Base-by-base conservation (phyloP, 2,113 vertebrate genomes). In the Lycaon pictus region DNA sequence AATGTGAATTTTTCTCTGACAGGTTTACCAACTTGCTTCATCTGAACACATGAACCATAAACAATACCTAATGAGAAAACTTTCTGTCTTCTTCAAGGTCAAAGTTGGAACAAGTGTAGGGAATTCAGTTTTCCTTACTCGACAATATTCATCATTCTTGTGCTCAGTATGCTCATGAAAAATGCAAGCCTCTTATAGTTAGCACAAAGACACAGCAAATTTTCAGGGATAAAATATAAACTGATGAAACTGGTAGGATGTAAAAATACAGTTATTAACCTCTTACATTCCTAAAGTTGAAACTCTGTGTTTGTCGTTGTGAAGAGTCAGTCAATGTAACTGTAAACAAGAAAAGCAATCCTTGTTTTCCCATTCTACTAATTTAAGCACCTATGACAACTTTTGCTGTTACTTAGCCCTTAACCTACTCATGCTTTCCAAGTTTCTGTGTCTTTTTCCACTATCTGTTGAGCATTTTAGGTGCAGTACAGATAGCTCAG, bases 1-100 rank as follows among this genome's bases (percentile, higher is more conserved):
- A 93, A 90, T 62, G 48, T 95, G 65, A 95, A 82, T 96, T 98
- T 98, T 96, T 97, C 60, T 80, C 93, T 93, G 63, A 62, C 90
- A 95, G 80, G 85, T 93, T 93, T 58, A 94, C n/a, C 96, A 95
- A 48, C 48, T 98, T 48, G 62, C 32, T 97, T 32, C 58, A 88
- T 82, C 53, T 89, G 55, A 98, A 89, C 23, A 95, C 17, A 37
- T 51, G 95, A 97, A 89, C 22, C 97, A 76, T 16, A 62, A 98
- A 51, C 11, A 84, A 81, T 8, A 32, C 65, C 23, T 83, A 96
- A 71, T 63, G 77, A 92, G 89, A 98, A 97, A 86, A 91, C 25
- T 80, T 86, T 86, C 32, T 88, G 7, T 55, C 95, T 98, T 96
- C 93, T 94, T 63, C 65, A 67, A 79, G 67, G 83, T 95, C 72